phyloP scores from a whole-genome alignment of 2,113 vertebrate species.

The Leucoraja erinaceus region DNA sequence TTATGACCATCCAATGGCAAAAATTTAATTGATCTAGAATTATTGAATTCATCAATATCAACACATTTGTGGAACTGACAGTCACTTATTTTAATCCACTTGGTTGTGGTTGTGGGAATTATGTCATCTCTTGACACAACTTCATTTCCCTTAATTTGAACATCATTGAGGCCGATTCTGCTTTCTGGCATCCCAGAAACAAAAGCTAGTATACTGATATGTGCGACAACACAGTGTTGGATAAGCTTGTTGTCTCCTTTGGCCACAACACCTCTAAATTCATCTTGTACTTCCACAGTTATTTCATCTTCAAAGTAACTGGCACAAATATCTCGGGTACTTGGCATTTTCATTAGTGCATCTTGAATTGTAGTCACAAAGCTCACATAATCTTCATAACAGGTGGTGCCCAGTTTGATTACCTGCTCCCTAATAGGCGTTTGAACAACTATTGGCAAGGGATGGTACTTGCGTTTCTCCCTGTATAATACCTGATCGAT shows the following conservation, averaged over 20 bases:
- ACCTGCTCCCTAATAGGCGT: constrained; percentile 68
- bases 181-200: constrained; percentile 71
- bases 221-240: constrained; percentile 67
- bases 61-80: constrained; percentile 70
- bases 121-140: constrained; percentile 78
- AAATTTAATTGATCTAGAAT: constrained; percentile 61
- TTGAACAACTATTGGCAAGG: constrained; percentile 69
- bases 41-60: constrained; percentile 63
- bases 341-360: constrained; percentile 58
- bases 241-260: constrained; percentile 64
- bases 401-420: constrained; percentile 73
- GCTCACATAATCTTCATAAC: constrained; percentile 74
- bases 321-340: constrained; percentile 57
- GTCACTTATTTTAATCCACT: constrained; percentile 73
- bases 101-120: constrained; percentile 75
- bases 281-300: constrained; percentile 70
- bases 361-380: constrained; percentile 69
- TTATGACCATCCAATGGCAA: constrained; percentile 67
- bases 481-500: constrained; percentile 73
- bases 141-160: constrained; percentile 78
- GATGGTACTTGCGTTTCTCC: constrained; percentile 78
- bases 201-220: constrained; percentile 69
- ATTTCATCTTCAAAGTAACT: constrained; percentile 77
- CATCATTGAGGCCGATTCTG: constrained; percentile 72
- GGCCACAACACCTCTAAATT: constrained; percentile 67